Conservation (phyloP, 2,888 invertebrate species). For the Dysmachus trigonus region DNA sequence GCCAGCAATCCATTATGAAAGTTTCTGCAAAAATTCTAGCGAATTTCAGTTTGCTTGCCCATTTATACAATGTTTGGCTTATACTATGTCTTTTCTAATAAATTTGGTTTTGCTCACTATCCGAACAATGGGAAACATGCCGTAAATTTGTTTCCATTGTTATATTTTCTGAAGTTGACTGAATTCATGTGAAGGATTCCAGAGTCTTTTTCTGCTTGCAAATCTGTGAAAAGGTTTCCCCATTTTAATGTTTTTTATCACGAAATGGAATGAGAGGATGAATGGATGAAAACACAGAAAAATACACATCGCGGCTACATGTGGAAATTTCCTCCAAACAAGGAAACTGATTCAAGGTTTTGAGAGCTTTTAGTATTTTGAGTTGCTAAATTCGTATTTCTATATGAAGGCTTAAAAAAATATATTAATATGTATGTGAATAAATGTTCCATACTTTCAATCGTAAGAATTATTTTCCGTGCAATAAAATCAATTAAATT, state of each 20-base stretch:
- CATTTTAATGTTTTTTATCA: constrained; percentile 23
- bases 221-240: constrained; percentile 1
- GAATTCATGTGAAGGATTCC: constrained; percentile 16
- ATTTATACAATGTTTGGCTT: background rate
- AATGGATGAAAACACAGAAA: background rate
- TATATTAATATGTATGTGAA: background rate
- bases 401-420: background rate
- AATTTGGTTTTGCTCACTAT: background rate
- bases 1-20: background rate
- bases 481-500: too few relatives aligned
- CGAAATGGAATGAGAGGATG: background rate
- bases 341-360: background rate
- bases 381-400: background rate
- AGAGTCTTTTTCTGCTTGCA: background rate
- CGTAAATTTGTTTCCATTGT: constrained; percentile 22
- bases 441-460: too few relatives aligned
- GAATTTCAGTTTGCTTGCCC: background rate
- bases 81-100: background rate
- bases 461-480: background rate
- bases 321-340: background rate
- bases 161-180: constrained; percentile 13
- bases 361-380: background rate
- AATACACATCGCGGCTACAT: background rate
- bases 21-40: background rate
- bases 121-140: background rate